Evolutionary conservation across 2,113 vertebrate genomes (phyloP).

Genomic region (Phoxinus phoxinus): DNA sequence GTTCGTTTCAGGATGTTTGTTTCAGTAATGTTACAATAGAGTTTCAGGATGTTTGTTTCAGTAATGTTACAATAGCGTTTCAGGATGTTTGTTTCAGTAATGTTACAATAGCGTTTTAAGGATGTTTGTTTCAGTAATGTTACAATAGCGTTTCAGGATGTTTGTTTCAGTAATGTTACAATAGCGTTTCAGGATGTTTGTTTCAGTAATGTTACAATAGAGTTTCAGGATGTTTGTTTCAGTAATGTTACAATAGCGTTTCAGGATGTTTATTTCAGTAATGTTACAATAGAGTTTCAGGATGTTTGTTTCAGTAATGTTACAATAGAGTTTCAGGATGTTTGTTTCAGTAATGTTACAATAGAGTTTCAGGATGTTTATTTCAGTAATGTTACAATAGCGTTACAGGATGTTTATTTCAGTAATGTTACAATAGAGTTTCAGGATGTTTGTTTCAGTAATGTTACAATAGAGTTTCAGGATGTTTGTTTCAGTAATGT

Average conservation of each 20-base stretch:
- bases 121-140: neutral
- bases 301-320: neutral
- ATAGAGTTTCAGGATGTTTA: rapidly evolving
- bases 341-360: neutral
- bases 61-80: neutral
- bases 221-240: neutral
- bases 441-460: too few species aligned
- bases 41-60: too few species aligned
- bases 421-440: neutral
- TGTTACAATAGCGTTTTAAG: neutral
- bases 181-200: rapidly evolving
- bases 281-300: neutral
- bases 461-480: too few species aligned
- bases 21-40: neutral
- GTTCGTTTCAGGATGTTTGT: neutral
- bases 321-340: too few species aligned
- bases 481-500: too few species aligned
- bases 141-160: neutral
- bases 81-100: neutral
- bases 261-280: neutral
- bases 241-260: too few species aligned
- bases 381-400: neutral
- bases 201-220: neutral
- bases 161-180: neutral
- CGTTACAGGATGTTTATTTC: too few species aligned